A percentile compares a stretch with the other conserved stretches of the same genome.
Evolutionary conservation across 2,888 invertebrate genomes (phyloP).

Genomic region (Cyclophora albipunctata): DNA sequence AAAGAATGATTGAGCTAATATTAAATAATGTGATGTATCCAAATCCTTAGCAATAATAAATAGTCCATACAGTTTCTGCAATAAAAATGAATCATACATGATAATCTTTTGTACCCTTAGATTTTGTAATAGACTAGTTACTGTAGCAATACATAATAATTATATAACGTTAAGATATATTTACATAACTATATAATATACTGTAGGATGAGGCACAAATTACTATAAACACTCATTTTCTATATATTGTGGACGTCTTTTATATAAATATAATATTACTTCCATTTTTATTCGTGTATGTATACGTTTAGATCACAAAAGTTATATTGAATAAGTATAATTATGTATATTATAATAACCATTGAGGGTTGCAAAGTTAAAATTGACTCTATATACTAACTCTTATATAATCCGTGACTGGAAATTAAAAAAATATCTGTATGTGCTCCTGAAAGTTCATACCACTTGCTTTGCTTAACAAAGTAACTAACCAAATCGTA

Average conservation of each 20-base stretch:
- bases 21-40: no score
- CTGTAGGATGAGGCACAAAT: constrained; percentile 56
- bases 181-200: constrained; percentile 15
- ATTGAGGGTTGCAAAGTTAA: no score
- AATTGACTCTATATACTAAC: constrained; percentile 9
- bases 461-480: no score
- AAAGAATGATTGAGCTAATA: no score
- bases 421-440: no score
- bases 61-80: not conserved
- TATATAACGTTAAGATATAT: constrained; percentile 28
- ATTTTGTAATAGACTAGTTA: constrained; percentile 50
- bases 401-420: no score
- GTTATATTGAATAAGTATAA: constrained; percentile 26
- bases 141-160: constrained; percentile 30
- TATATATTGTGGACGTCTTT: constrained; percentile 48
- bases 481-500: no score
- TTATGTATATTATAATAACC: constrained; percentile 15
- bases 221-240: constrained; percentile 48
- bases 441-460: no score
- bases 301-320: constrained; percentile 47
- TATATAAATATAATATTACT: constrained; percentile 33
- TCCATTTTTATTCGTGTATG: constrained; percentile 48
- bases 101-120: constrained; percentile 57
- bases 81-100: constrained; percentile 13
- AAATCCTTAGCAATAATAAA: no score